Evolutionary conservation across 1,140 invertebrate species (phyloP).

Genomic region (Steinernema feltiae): DNA sequence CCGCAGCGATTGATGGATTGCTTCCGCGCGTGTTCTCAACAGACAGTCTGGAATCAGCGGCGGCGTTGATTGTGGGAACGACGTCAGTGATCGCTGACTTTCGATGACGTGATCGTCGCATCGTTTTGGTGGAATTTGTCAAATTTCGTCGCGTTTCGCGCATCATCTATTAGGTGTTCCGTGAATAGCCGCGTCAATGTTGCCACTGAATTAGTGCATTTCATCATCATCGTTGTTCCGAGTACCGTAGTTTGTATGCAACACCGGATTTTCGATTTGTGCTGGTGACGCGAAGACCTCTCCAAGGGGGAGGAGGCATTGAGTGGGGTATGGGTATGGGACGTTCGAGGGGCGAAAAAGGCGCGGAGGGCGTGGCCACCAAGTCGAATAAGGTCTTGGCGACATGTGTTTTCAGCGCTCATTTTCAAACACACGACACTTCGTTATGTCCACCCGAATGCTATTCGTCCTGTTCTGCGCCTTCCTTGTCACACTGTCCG

Average conservation of each 20-base stretch:
- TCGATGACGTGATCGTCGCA: background rate
- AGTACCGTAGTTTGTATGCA: constrained; percentile 9
- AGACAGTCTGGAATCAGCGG: background rate
- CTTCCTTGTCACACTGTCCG: background rate
- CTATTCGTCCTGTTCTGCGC: background rate
- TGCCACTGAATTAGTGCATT: too few species aligned
- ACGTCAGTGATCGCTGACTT: background rate
- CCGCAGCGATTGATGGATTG: background rate
- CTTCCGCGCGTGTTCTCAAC: background rate
- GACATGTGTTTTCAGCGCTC: constrained; percentile 11
- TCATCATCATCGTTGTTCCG: too few species aligned
- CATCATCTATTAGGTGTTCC: too few species aligned
- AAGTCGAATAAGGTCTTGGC: constrained; percentile 1
- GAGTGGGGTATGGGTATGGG: background rate
- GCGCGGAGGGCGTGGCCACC: background rate
- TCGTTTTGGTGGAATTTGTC: too few species aligned
- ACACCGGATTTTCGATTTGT: background rate
- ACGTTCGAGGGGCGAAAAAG: background rate
- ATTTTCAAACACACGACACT: constrained; percentile 5
- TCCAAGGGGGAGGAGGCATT: background rate
- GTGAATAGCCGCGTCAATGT: too few species aligned
- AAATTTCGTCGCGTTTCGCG: background rate
- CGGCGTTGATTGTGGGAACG: too few species aligned
- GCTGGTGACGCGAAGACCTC: background rate
- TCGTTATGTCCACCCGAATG: constrained; percentile 1